Conservation (phyloP, 1,140 invertebrate genomes). For the Eciton burchellii region DNA sequence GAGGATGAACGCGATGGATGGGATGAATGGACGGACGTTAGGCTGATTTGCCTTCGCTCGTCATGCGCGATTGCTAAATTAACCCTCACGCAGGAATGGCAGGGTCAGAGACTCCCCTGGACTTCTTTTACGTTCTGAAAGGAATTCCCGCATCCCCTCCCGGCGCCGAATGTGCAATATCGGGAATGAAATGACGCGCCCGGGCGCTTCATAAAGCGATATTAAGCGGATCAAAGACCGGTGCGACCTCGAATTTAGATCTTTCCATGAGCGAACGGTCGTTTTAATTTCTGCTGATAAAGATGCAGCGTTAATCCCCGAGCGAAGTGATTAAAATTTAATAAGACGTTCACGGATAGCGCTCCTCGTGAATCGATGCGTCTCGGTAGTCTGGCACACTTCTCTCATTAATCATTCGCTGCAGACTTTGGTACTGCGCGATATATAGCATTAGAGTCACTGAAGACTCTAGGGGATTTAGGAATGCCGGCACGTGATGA, state of each 20-base stretch:
- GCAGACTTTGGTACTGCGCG: background rate
- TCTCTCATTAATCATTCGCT: slow-evolving; percentile 31
- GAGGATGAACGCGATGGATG: slow-evolving; percentile 42
- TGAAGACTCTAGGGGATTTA: background rate
- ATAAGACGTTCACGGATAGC: background rate
- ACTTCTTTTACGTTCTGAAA: slow-evolving; percentile 9
- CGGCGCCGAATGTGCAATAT: background rate
- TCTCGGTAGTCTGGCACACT: background rate
- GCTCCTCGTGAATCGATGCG: background rate
- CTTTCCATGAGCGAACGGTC: background rate
- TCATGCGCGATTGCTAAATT: slow-evolving; percentile 25
- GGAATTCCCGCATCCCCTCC: background rate
- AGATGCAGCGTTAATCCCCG: too few species aligned
- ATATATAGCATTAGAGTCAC: background rate
- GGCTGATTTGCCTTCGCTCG: slow-evolving; percentile 38
- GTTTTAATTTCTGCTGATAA: background rate
- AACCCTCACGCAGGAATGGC: slow-evolving; percentile 1
- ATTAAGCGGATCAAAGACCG: background rate
- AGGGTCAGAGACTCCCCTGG: background rate
- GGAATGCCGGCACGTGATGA: background rate
- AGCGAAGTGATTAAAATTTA: too few species aligned
- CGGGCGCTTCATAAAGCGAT: slow-evolving; percentile 7
- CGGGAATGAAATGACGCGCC: too few species aligned
- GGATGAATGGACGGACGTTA: slow-evolving; percentile 22
- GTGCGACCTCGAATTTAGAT: background rate